Percentiles rank a stretch among this genome's conserved stretches.
phyloP scores from a whole-genome alignment of 2,888 invertebrate genomes.

The Dioctria linearis region DNA sequence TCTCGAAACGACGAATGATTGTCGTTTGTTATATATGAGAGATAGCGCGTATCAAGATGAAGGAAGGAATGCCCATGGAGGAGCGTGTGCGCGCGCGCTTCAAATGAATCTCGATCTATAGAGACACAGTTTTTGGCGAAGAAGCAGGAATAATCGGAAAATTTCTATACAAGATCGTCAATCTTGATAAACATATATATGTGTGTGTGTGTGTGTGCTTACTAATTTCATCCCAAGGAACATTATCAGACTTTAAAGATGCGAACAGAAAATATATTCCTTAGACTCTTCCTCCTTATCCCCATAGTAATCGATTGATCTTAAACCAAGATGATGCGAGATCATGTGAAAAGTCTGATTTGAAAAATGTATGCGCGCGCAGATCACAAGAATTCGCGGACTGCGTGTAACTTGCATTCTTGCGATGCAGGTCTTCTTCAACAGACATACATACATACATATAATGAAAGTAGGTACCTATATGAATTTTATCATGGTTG shows the following conservation, averaged over 20 bases:
- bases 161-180: slow-evolving; percentile 31
- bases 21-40: not conserved
- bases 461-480: too few relatives aligned
- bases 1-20: not conserved
- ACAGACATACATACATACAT: not conserved
- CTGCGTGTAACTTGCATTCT: slow-evolving; percentile 62
- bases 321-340: slow-evolving; percentile 23
- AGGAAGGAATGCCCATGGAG: too few relatives aligned
- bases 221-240: not conserved
- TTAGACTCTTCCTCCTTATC: slow-evolving; percentile 43
- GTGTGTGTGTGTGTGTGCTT: not conserved
- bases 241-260: slow-evolving; percentile 9
- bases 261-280: slow-evolving; percentile 20
- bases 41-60: too few relatives aligned
- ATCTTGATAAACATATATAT: slow-evolving; percentile 8
- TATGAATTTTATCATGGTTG: not conserved
- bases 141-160: not conserved
- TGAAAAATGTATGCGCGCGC: slow-evolving; percentile 62
- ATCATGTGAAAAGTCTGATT: slow-evolving; percentile 58
- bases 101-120: too few relatives aligned
- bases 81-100: too few relatives aligned
- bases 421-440: slow-evolving; percentile 27
- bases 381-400: slow-evolving; percentile 61
- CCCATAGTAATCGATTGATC: slow-evolving; percentile 33
- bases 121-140: too few relatives aligned